Conservation (phyloP, 2,797 vertebrate species). For the Zenarchopterus dispar region DNA sequence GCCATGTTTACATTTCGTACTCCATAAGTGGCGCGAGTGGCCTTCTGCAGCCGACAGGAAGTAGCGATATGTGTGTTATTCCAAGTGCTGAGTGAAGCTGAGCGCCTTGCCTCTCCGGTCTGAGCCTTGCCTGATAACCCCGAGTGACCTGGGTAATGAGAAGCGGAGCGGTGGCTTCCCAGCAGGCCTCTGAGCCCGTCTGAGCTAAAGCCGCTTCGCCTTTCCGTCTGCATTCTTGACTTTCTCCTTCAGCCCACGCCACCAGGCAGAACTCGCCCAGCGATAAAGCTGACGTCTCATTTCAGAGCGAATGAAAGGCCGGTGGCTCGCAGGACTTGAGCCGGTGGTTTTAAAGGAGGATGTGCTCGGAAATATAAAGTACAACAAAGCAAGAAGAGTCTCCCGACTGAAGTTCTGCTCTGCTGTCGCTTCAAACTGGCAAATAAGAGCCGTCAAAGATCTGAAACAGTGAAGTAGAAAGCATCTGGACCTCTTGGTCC, state of each 20-base stretch:
- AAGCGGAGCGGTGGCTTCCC: conserved; percentile 69
- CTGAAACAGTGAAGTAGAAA: too few relatives aligned
- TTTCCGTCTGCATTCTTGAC: conserved; percentile 27
- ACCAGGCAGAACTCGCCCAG: conserved; percentile 45
- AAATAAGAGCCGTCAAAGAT: too few relatives aligned
- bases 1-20: conserved; percentile 54
- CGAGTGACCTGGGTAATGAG: conserved; percentile 71
- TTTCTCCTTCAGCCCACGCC: conserved; percentile 42
- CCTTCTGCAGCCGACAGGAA: conserved; percentile 47
- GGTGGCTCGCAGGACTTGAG: not conserved
- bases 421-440: too few relatives aligned
- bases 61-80: conserved; percentile 50
- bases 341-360: not conserved
- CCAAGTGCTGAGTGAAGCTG: conserved; percentile 68
- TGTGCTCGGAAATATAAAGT: not conserved
- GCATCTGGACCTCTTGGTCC: too few relatives aligned
- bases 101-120: conserved; percentile 64
- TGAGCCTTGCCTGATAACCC: conserved; percentile 73
- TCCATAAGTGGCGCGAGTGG: conserved; percentile 60
- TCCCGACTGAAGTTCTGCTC: too few relatives aligned
- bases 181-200: conserved; percentile 55
- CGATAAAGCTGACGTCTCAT: conserved; percentile 55
- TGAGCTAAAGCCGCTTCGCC: conserved; percentile 32
- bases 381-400: not conserved
- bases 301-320: conserved; percentile 32